Percentiles rank a stretch among this genome's conserved stretches.
These are phyloP conservation scores for Rhinoderma darwinii DNA, from an alignment of 2,113 vertebrate genomes.

Conservation along the genomic window DNA sequence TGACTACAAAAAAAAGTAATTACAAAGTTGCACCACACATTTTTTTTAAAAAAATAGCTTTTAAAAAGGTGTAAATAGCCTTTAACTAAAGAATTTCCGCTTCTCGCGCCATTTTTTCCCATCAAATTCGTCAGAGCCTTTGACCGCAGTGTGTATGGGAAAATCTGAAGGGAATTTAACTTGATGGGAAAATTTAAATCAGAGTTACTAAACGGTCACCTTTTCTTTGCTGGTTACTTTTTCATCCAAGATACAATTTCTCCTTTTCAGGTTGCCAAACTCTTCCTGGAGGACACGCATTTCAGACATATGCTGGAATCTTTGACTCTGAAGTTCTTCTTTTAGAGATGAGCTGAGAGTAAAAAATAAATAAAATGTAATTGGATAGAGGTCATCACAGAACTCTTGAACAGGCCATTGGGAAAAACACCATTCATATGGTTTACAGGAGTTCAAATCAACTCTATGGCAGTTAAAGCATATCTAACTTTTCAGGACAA, in stretches of 20 bases:
- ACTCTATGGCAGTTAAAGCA: too few species aligned
- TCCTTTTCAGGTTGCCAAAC: constrained; percentile 61
- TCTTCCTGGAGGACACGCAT: constrained; percentile 61
- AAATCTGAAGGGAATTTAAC: not conserved
- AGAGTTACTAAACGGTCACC: constrained; percentile 6
- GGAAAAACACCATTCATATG: too few species aligned
- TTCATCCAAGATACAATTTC: constrained; percentile 69
- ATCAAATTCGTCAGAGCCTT: too few species aligned
- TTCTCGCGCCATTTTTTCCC: too few species aligned
- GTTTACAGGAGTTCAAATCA: too few species aligned
- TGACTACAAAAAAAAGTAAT: too few species aligned
- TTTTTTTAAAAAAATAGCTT: too few species aligned
- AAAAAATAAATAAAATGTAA: not conserved
- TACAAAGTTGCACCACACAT: too few species aligned
- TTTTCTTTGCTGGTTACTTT: constrained; percentile 58
- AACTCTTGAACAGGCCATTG: not conserved
- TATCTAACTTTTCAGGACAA: too few species aligned
- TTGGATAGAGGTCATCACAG: not conserved
- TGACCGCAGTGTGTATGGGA: too few species aligned
- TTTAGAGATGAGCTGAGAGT: constrained; percentile 67
- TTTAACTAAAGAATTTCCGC: too few species aligned
- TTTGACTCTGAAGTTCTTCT: constrained; percentile 63
- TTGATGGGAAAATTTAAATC: not conserved
- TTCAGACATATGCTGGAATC: not conserved
- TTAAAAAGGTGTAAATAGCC: too few species aligned